phyloP scores from a whole-genome alignment of 2,888 invertebrate genomes.

The Ecliptopera silaceata region DNA sequence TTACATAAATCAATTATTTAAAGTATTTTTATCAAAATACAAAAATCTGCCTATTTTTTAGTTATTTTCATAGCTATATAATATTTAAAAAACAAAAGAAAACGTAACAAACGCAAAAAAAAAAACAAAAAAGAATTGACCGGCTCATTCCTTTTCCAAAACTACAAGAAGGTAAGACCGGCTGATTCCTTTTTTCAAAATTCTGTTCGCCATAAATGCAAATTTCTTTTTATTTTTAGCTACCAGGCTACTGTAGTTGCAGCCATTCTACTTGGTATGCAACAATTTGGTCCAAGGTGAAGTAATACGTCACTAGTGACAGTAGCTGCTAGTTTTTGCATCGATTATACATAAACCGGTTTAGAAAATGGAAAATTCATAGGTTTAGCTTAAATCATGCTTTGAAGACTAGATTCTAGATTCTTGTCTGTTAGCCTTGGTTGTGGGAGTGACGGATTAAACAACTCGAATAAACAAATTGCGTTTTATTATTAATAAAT shows the following conservation, averaged over 20 bases:
- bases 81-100: too few relatives aligned
- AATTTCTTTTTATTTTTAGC: constrained; percentile 9
- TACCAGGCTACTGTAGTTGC: not conserved
- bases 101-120: too few relatives aligned
- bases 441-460: not conserved
- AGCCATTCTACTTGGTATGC: constrained; percentile 24
- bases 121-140: too few relatives aligned
- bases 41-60: too few relatives aligned
- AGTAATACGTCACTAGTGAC: constrained; percentile 33
- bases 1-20: too few relatives aligned
- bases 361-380: constrained; percentile 28
- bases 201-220: not conserved
- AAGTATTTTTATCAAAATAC: too few relatives aligned
- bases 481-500: too few relatives aligned
- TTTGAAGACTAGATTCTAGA: constrained; percentile 3
- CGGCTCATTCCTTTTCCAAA: not conserved
- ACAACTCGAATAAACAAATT: too few relatives aligned
- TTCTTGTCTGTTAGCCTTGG: constrained; percentile 2
- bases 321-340: constrained; percentile 24
- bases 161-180: too few relatives aligned
- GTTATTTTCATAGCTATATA: too few relatives aligned
- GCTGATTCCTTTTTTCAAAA: not conserved
- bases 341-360: constrained; percentile 23
- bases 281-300: constrained; percentile 39
- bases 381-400: constrained; percentile 14